These are phyloP conservation scores for Galago senegalensis DNA, from an alignment of 2,797 vertebrate species.

Conservation along the genomic window DNA sequence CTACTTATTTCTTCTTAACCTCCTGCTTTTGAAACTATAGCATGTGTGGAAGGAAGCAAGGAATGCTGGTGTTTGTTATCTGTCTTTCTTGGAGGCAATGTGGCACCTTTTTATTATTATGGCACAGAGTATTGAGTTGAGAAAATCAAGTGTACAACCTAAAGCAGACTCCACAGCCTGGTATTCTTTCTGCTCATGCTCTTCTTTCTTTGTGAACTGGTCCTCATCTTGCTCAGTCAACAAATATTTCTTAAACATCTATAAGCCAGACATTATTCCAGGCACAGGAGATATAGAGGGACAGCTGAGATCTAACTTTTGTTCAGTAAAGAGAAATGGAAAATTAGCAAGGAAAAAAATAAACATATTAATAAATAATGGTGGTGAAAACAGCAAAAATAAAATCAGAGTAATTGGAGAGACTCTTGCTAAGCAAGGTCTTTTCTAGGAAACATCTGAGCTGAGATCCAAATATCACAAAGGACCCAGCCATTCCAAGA, in stretches of 20 bases:
- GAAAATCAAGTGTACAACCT: not conserved
- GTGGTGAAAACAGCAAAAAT: not conserved
- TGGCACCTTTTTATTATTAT: not conserved
- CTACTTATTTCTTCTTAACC: not conserved
- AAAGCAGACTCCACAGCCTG: not conserved
- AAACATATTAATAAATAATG: not conserved
- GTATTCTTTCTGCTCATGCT: not conserved
- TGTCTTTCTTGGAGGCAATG: not conserved
- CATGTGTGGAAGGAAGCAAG: not conserved
- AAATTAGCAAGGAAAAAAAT: not conserved
- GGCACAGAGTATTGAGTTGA: not conserved
- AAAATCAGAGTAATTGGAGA: not conserved
- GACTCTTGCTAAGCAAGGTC: not conserved
- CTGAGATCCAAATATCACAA: not conserved
- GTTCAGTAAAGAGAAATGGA: not conserved
- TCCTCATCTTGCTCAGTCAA: not conserved
- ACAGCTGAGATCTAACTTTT: not conserved
- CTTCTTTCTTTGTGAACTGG: not conserved
- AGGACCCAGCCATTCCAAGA: not conserved
- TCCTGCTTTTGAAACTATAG: constrained; percentile 16
- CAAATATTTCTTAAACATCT: not conserved
- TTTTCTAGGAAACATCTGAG: not conserved
- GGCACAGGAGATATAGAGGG: not conserved
- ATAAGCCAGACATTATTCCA: not conserved
- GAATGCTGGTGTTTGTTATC: not conserved